Evolutionary conservation across 2,888 invertebrate species (phyloP).

Genomic region (Drosophila greeni): DNA sequence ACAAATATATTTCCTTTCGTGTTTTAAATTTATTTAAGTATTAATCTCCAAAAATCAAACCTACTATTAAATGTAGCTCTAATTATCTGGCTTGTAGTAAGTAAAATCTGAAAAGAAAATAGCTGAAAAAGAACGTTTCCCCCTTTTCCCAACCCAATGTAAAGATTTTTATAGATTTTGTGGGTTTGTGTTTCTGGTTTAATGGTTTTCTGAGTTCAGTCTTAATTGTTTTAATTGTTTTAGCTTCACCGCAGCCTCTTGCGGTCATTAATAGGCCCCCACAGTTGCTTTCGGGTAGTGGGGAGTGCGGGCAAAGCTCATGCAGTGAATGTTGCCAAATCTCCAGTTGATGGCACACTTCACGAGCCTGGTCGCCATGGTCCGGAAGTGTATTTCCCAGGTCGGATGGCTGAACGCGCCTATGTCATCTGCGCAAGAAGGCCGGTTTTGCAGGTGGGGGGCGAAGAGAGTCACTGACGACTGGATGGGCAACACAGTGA

Average conservation of each 20-base stretch:
- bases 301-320: slow-evolving; percentile 33
- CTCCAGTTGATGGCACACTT: slow-evolving; percentile 50
- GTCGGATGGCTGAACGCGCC: slow-evolving; percentile 48
- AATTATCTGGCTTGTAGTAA: not conserved
- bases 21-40: not conserved
- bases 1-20: too few species aligned
- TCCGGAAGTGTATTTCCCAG: slow-evolving; percentile 5
- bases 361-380: slow-evolving; percentile 33
- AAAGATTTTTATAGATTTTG: slow-evolving; percentile 10
- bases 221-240: slow-evolving; percentile 21
- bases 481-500: slow-evolving; percentile 53
- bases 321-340: slow-evolving; percentile 32
- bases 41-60: not conserved
- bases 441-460: slow-evolving; percentile 33
- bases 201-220: slow-evolving; percentile 47
- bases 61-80: not conserved
- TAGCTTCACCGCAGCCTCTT: slow-evolving; percentile 24
- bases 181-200: slow-evolving; percentile 20
- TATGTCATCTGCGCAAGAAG: slow-evolving; percentile 54
- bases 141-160: not conserved
- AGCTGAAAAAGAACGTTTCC: slow-evolving; percentile 1
- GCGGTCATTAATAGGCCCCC: slow-evolving; percentile 58
- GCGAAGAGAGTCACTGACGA: slow-evolving; percentile 43
- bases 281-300: slow-evolving; percentile 24
- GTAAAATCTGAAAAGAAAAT: not conserved